These are phyloP conservation scores for Creontiades dilutus DNA, from an alignment of 2,888 invertebrate genomes.

Conservation along the genomic window DNA sequence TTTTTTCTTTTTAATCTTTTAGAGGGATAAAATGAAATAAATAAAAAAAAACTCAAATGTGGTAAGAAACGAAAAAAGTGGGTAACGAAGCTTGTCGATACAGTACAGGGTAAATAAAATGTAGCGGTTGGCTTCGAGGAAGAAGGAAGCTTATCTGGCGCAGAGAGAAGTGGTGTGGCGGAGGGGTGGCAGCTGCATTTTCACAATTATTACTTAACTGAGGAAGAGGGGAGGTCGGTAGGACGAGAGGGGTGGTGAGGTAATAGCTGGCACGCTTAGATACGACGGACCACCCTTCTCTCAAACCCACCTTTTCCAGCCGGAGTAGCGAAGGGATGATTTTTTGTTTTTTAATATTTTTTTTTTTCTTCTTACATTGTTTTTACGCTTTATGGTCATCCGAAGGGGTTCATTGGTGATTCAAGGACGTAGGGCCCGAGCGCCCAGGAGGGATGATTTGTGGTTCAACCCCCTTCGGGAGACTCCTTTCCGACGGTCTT, in stretches of 20 bases:
- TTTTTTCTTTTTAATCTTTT: neutral
- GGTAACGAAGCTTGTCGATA: neutral
- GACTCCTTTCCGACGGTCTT: slow-evolving; percentile 5
- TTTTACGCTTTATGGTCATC: slow-evolving; percentile 5
- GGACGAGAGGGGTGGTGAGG: neutral
- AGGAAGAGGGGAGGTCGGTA: neutral
- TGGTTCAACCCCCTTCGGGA: slow-evolving; percentile 23
- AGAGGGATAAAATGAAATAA: no score
- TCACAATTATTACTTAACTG: slow-evolving; percentile 36
- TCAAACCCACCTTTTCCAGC: neutral
- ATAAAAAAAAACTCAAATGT: neutral
- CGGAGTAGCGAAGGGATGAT: neutral
- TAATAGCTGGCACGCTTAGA: slow-evolving; percentile 42
- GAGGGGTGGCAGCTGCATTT: slow-evolving; percentile 21
- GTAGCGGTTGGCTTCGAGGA: slow-evolving; percentile 20
- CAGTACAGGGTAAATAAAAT: slow-evolving; percentile 26
- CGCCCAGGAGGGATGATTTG: slow-evolving; percentile 23
- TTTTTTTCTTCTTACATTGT: neutral
- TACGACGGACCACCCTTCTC: slow-evolving; percentile 21
- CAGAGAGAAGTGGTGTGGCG: neutral
- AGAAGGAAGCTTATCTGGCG: neutral
- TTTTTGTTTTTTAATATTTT: neutral
- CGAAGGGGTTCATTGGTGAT: slow-evolving; percentile 29
- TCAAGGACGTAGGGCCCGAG: slow-evolving; percentile 13
- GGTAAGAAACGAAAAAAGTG: neutral